A percentile compares a stretch with the other conserved stretches of the same genome.
These are phyloP conservation scores for Cebidichthys violaceus DNA, from an alignment of 2,113 vertebrate genomes.

Conservation along the genomic window DNA sequence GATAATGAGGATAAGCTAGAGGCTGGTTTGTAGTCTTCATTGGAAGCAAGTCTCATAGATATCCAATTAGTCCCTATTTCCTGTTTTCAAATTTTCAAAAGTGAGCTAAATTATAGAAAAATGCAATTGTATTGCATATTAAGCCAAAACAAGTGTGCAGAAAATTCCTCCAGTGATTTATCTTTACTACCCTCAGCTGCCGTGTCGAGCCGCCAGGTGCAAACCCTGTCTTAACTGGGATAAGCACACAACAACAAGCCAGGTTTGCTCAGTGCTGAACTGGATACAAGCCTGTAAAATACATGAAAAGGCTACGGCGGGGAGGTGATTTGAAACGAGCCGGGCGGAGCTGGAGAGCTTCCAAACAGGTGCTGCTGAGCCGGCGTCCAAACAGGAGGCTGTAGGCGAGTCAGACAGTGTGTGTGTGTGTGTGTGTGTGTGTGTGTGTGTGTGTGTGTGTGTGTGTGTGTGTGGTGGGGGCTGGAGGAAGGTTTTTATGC, in stretches of 20 bases:
- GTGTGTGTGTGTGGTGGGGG: not conserved
- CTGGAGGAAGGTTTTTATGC: slow-evolving; percentile 50
- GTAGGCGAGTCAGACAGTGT: slow-evolving; percentile 14
- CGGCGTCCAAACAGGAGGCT: slow-evolving; percentile 34
- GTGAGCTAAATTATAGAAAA: not conserved
- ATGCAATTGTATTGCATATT: not conserved
- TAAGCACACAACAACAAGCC: slow-evolving; percentile 13
- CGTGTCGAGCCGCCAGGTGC: slow-evolving; percentile 26
- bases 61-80: slow-evolving; percentile 5
- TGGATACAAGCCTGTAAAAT: slow-evolving; percentile 63
- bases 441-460: too few relatives aligned
- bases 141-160: slow-evolving; percentile 3
- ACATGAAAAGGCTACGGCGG: slow-evolving; percentile 58
- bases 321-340: slow-evolving; percentile 49
- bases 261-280: slow-evolving; percentile 41
- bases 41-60: slow-evolving; percentile 8
- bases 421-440: slow-evolving; percentile 14
- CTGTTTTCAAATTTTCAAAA: not conserved
- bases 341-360: slow-evolving; percentile 62
- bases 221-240: slow-evolving; percentile 27
- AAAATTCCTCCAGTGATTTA: slow-evolving; percentile 6
- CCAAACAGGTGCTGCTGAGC: slow-evolving; percentile 77
- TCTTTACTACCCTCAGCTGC: slow-evolving; percentile 27
- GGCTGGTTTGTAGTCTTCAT: slow-evolving; percentile 24
- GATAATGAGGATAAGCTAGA: slow-evolving; percentile 11